phyloP scores from a whole-genome alignment of 2,113 vertebrate species.

The Setophaga coronata region DNA sequence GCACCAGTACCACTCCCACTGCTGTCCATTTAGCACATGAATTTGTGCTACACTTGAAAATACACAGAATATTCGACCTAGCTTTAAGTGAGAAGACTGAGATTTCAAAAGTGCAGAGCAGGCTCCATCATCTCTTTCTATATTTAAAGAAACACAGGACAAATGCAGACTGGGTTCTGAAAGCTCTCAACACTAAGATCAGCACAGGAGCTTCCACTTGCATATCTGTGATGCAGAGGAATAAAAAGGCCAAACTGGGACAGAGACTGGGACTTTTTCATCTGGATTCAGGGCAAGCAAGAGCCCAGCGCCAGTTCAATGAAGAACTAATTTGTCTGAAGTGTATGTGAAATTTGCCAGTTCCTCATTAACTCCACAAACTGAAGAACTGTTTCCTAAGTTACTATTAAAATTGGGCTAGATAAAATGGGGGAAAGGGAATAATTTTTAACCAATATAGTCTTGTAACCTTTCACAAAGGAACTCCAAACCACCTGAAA shows the following conservation, averaged over 20 bases:
- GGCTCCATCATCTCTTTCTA: neutral
- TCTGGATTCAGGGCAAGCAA: neutral
- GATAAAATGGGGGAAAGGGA: neutral
- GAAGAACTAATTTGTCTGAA: neutral
- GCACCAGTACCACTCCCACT: neutral
- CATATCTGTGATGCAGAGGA: neutral
- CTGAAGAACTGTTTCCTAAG: neutral
- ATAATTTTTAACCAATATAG: neutral
- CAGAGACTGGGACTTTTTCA: neutral
- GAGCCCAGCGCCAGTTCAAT: neutral
- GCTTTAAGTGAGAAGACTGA: neutral
- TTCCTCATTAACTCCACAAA: neutral
- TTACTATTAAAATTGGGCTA: neutral
- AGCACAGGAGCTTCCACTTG: neutral
- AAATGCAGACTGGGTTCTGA: neutral
- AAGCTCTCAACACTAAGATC: neutral
- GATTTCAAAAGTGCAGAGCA: neutral
- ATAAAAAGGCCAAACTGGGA: neutral
- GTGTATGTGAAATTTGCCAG: neutral
- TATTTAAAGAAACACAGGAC: slow-evolving; percentile 4
- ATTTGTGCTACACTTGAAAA: neutral
- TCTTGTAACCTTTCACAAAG: neutral
- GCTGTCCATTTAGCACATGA: neutral
- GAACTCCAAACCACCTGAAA: neutral
- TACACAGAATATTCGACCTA: neutral